A percentile compares a stretch with the other conserved stretches of the same genome.
These are phyloP conservation scores for Phalacrocorax carbo DNA, from an alignment of 2,113 vertebrate genomes.

Conservation along the genomic window DNA sequence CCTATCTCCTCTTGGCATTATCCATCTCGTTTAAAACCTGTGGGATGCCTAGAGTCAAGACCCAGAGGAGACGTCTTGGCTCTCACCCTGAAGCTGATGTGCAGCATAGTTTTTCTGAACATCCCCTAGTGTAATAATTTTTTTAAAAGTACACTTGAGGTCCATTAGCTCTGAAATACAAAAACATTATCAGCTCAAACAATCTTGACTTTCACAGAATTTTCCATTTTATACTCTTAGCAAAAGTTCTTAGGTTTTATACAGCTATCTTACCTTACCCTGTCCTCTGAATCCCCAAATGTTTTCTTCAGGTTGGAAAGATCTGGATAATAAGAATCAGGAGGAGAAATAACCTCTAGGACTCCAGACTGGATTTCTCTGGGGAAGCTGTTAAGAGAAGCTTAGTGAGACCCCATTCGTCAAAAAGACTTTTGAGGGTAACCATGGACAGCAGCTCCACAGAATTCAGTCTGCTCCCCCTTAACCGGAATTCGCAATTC, in stretches of 20 bases:
- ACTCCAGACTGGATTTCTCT: slow-evolving; percentile 77
- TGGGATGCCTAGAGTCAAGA: not conserved
- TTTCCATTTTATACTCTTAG: not conserved
- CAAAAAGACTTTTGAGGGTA: not conserved
- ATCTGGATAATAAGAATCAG: slow-evolving; percentile 79
- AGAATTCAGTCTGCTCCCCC: not conserved
- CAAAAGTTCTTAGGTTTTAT: not conserved
- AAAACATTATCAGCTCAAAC: not conserved
- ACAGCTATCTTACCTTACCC: slow-evolving; percentile 77
- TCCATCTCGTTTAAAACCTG: not conserved
- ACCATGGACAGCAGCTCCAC: not conserved
- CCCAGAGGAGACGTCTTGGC: not conserved
- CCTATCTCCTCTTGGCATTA: not conserved
- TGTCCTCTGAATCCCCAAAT: slow-evolving; percentile 76
- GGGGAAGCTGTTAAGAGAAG: slow-evolving; percentile 75
- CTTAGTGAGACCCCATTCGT: not conserved
- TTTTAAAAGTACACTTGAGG: not conserved
- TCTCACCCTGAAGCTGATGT: not conserved
- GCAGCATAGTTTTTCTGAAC: not conserved
- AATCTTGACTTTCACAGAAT: not conserved
- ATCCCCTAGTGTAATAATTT: not conserved
- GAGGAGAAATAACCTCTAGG: slow-evolving; percentile 83
- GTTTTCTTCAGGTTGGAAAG: slow-evolving; percentile 69
- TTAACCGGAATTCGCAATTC: not conserved
- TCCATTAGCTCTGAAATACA: not conserved